A percentile compares a stretch with the other conserved stretches of the same genome.
phyloP scores from a whole-genome alignment of 2,888 invertebrate species.

The Phaonia tiefii region DNA sequence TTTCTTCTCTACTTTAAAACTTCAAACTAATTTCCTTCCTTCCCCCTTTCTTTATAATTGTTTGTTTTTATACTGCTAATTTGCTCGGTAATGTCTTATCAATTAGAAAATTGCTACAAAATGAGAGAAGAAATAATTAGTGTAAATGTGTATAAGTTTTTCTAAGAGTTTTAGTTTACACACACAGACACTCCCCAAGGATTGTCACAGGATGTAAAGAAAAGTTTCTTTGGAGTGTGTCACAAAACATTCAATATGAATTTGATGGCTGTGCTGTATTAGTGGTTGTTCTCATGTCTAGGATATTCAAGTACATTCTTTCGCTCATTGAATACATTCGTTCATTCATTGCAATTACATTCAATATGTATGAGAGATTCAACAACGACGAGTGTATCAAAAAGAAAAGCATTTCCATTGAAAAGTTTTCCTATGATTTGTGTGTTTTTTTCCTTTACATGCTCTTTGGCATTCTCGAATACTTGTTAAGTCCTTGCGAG shows the following conservation, averaged over 20 bases:
- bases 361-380: background rate
- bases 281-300: background rate
- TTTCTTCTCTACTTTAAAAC: no score
- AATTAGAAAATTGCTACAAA: constrained; percentile 26
- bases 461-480: constrained; percentile 39
- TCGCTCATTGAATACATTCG: constrained; percentile 9
- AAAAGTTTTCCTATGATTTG: constrained; percentile 53
- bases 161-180: background rate
- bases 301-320: constrained; percentile 15
- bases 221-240: background rate
- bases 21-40: background rate
- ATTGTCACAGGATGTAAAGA: constrained; percentile 20
- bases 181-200: constrained; percentile 9
- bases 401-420: constrained; percentile 46
- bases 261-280: background rate
- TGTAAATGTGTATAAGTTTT: background rate
- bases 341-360: constrained; percentile 18
- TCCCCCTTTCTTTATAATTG: no score
- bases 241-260: constrained; percentile 10
- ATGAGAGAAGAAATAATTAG: background rate
- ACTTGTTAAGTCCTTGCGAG: background rate
- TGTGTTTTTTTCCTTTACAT: background rate
- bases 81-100: constrained; percentile 28
- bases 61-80: no score
- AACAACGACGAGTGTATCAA: background rate